Evolutionary conservation across 2,888 invertebrate species (phyloP).

Genomic region (Xylota sylvarum): DNA sequence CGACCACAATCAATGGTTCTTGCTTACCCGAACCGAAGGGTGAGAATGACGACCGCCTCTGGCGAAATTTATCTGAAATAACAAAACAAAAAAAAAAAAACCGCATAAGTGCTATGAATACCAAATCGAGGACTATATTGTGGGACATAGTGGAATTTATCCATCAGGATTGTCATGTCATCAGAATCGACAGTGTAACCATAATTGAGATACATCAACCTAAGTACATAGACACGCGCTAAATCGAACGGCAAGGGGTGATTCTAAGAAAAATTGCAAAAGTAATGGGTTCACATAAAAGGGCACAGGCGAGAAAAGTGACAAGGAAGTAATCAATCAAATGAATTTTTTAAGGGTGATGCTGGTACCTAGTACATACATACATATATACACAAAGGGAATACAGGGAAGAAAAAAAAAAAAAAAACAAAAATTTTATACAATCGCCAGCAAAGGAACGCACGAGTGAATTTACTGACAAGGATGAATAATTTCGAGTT

Average conservation of each 20-base stretch:
- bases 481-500: constrained; percentile 40
- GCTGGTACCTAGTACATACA: not conserved
- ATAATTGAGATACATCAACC: constrained; percentile 7
- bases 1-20: constrained; percentile 93
- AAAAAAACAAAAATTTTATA: not conserved
- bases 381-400: not conserved
- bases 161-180: not conserved
- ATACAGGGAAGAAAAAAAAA: not conserved
- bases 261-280: constrained; percentile 13
- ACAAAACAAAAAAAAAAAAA: constrained; percentile 16
- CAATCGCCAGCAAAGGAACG: constrained; percentile 17
- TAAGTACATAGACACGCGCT: not conserved
- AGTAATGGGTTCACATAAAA: not conserved
- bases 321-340: constrained; percentile 60
- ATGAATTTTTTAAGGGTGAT: constrained; percentile 22
- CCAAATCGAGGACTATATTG: not conserved
- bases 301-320: constrained; percentile 19
- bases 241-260: not conserved
- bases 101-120: not conserved
- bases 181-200: constrained; percentile 3
- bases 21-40: constrained; percentile 86
- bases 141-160: not conserved
- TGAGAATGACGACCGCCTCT: constrained; percentile 89
- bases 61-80: constrained; percentile 85
- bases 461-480: constrained; percentile 33